Evolutionary conservation across 2,888 invertebrate genomes (phyloP).

Genomic region (Drosophila formosana): DNA sequence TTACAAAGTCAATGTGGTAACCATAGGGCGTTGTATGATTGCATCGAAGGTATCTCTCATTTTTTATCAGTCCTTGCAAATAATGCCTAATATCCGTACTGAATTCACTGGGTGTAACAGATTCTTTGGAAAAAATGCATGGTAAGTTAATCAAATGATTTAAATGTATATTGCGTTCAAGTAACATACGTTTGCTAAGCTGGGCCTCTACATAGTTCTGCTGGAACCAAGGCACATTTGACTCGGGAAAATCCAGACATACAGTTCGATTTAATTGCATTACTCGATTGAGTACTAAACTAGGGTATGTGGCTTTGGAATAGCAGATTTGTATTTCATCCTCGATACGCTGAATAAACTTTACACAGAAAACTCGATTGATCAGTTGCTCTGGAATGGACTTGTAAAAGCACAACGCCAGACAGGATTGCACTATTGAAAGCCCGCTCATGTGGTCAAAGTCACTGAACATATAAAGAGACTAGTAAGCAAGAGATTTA

Average conservation of each 20-base stretch:
- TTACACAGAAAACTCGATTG: constrained; percentile 87
- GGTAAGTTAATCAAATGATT: not conserved
- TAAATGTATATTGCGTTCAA: not conserved
- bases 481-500: not conserved
- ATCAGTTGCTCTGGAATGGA: constrained; percentile 86
- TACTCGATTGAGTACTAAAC: constrained; percentile 86
- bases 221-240: constrained; percentile 89
- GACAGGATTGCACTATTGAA: constrained; percentile 86
- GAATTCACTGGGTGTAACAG: constrained; percentile 59
- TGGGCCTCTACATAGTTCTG: constrained; percentile 87
- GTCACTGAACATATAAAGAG: constrained; percentile 85
- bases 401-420: constrained; percentile 87
- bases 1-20: constrained; percentile 84
- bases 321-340: constrained; percentile 87
- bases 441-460: constrained; percentile 86
- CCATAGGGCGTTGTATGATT: constrained; percentile 85
- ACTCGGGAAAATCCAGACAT: constrained; percentile 88
- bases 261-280: constrained; percentile 89
- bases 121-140: constrained; percentile 46
- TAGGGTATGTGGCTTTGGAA: constrained; percentile 87
- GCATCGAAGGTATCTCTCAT: constrained; percentile 78
- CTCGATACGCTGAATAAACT: constrained; percentile 87
- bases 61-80: constrained; percentile 73
- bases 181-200: constrained; percentile 84
- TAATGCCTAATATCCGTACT: constrained; percentile 74